phyloP scores from a whole-genome alignment of 2,797 vertebrate genomes.

The Propithecus deckenii region DNA sequence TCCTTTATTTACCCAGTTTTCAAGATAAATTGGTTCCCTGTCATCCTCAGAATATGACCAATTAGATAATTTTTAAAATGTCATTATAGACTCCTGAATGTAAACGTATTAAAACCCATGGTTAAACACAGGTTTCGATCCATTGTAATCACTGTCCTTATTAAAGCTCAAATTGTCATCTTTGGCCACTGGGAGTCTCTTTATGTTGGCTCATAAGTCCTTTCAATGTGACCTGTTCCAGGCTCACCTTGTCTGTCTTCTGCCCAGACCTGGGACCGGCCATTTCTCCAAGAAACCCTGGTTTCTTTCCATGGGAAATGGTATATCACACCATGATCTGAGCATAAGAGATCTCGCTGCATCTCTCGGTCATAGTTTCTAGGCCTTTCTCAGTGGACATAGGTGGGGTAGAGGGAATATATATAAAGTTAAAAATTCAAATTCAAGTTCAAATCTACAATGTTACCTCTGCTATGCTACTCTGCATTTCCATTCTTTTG shows the following conservation, averaged over 20 bases:
- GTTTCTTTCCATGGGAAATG: not conserved
- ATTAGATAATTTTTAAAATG: conserved; percentile 26
- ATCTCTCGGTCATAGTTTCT: not conserved
- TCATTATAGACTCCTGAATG: not conserved
- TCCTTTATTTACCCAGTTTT: conserved; percentile 20
- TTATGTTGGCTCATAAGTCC: not conserved
- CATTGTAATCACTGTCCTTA: not conserved
- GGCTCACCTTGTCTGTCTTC: not conserved
- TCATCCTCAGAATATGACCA: conserved; percentile 25
- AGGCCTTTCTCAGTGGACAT: not conserved
- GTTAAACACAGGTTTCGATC: conserved; percentile 30
- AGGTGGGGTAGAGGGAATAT: not conserved
- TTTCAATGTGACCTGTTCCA: not conserved
- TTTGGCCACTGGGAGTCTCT: not conserved
- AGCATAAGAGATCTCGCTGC: not conserved
- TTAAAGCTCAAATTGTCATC: not conserved
- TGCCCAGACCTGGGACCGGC: not conserved
- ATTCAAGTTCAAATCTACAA: not conserved
- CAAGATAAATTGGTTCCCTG: not conserved
- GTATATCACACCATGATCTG: not conserved
- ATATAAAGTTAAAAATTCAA: not conserved
- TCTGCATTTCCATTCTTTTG: not conserved
- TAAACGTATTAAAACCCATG: conserved; percentile 20
- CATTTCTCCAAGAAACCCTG: not conserved
- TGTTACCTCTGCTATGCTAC: not conserved